Evolutionary conservation across 2,797 vertebrate species (phyloP).

Genomic region (Ibycter americanus): DNA sequence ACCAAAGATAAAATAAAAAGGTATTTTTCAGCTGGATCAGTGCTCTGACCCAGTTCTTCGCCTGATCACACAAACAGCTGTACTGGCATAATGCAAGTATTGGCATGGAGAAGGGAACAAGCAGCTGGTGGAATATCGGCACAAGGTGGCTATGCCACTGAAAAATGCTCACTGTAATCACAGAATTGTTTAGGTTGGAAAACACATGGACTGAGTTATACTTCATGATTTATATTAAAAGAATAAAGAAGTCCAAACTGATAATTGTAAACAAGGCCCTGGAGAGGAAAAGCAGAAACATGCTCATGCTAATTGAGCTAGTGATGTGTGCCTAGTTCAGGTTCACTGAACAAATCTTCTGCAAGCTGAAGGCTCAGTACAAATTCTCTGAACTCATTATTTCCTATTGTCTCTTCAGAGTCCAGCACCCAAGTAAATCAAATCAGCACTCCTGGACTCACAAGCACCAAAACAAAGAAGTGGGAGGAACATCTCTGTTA

Average conservation of each 20-base stretch:
- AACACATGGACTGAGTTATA: neutral
- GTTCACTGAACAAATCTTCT: neutral
- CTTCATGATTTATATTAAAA: neutral
- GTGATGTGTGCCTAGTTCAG: neutral
- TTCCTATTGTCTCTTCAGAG: neutral
- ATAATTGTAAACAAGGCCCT: neutral
- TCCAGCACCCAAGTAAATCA: neutral
- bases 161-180: neutral
- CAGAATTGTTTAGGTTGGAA: too few relatives aligned
- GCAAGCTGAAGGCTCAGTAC: neutral
- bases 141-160: neutral
- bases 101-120: neutral
- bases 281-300: neutral
- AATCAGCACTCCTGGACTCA: neutral
- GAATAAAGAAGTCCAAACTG: neutral
- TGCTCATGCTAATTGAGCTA: neutral
- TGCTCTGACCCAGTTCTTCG: neutral
- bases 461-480: neutral
- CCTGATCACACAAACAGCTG: neutral
- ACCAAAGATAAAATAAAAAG: neutral
- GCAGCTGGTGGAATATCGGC: neutral
- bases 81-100: neutral
- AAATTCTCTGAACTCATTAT: neutral
- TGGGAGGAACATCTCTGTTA: neutral
- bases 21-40: neutral